phyloP scores from a whole-genome alignment of 2,797 vertebrate genomes.

The Melanogrammus aeglefinus region DNA sequence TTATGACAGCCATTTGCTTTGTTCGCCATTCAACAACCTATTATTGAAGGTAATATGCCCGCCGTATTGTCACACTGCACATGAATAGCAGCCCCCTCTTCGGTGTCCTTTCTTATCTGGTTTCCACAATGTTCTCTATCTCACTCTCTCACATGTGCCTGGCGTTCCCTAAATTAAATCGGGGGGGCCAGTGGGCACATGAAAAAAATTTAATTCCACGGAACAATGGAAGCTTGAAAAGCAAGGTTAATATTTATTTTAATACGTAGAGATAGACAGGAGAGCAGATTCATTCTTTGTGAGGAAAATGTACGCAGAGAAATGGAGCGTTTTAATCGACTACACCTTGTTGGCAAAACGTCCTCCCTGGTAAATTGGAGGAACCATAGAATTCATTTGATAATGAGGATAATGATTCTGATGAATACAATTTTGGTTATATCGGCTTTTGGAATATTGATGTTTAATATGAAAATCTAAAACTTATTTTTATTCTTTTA shows the following conservation, averaged over 20 bases:
- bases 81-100: slow-evolving; percentile 35
- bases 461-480: not conserved
- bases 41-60: slow-evolving; percentile 45
- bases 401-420: not conserved
- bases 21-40: slow-evolving; percentile 29
- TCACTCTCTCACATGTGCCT: slow-evolving; percentile 28
- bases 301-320: not conserved
- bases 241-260: slow-evolving; percentile 75
- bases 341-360: not conserved
- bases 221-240: slow-evolving; percentile 58
- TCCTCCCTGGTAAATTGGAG: not conserved
- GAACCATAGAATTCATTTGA: not conserved
- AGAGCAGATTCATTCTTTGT: slow-evolving; percentile 67
- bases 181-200: slow-evolving; percentile 53
- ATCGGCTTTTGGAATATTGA: not conserved
- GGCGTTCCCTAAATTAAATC: slow-evolving; percentile 46
- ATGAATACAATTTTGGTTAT: not conserved
- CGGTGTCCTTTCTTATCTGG: slow-evolving; percentile 33
- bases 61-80: slow-evolving; percentile 27
- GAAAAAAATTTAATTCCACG: slow-evolving; percentile 76
- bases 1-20: slow-evolving; percentile 32
- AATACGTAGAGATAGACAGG: slow-evolving; percentile 68
- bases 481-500: not conserved
- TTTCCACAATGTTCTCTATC: slow-evolving; percentile 22
- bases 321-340: not conserved